Base-by-base conservation (phyloP, 2,888 invertebrate genomes). In the Apotomis betuletana region DNA sequence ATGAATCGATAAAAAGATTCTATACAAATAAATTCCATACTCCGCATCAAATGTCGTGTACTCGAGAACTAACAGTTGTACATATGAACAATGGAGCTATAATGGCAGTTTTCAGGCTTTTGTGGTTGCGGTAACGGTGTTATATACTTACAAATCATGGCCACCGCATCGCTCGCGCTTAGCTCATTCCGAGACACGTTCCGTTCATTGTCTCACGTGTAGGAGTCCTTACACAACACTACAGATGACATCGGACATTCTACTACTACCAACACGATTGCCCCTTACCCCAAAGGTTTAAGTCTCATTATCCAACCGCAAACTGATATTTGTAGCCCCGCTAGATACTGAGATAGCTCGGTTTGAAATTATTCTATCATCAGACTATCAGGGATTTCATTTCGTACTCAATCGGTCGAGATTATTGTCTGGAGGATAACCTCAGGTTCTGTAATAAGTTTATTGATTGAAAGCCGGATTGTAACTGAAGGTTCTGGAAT, bases 141-240 rank as follows among this genome's bases (percentile, higher is more conserved):
- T 8, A 49, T 9, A 2, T 49, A 6, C 3, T 63, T 36, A 60
- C 10, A 64, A 62, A 68, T 52, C 51, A 72, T 76, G 74, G 81
- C 75, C 75, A 76, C 78, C 75, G 9, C 78, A 77, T 77, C 6
- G 41, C 41, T 41, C 41, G 6, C 41, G 6, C 41, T 82, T 76
- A 80, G 78, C 76, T 83, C 81, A 84, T 80, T 78, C 76, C 75
- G 78, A 75, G 69, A 75, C 86, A 85, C 83, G 83, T 82, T 82
- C 73, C 75, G 74, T n/a, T 75, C 80, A 84, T 85, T 86, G 86
- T 85, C 85, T 86, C 81, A 82, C 83, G 84, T 84, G 88, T 88
- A 87, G 87, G 87, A 83, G 87, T 87, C 54, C 64, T 27, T 38
- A 27, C 60, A 52, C 6, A 41, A 57, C 60, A 59, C 52, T 55